Evolutionary conservation across 2,888 invertebrate species (phyloP).

Genomic region (Tryphoninae sp.): DNA sequence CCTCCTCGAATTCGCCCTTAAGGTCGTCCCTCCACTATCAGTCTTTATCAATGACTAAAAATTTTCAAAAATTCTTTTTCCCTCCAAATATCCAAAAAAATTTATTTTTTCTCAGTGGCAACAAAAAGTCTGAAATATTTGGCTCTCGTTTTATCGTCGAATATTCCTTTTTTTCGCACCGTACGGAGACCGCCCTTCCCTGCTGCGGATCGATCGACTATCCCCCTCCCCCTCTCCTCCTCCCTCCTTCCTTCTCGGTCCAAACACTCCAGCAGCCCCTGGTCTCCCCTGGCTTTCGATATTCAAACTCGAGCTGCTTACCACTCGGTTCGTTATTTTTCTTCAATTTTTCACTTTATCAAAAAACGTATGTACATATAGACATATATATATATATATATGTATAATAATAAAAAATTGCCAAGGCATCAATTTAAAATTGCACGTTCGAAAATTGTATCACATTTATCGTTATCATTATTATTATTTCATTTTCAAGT

Average conservation of each 20-base stretch:
- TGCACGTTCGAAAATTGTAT: slow-evolving; percentile 36
- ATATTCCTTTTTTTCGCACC: slow-evolving; percentile 45
- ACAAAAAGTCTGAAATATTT: background rate
- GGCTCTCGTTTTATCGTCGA: background rate
- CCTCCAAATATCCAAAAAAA: too few species aligned
- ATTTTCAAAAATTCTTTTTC: background rate
- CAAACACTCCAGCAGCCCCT: slow-evolving; percentile 8
- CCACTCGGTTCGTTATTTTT: background rate
- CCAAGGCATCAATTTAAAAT: slow-evolving; percentile 43
- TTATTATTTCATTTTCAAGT: background rate
- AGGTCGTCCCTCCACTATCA: background rate
- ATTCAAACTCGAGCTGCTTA: too few species aligned
- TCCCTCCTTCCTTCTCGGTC: background rate
- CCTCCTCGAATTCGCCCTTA: background rate
- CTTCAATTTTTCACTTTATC: background rate
- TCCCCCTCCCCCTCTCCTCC: background rate
- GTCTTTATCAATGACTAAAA: background rate
- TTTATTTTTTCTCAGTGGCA: background rate
- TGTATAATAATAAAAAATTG: background rate
- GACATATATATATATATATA: too few species aligned
- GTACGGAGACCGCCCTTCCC: slow-evolving; percentile 4
- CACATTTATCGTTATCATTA: slow-evolving; percentile 25
- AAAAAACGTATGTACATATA: background rate
- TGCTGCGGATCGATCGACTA: slow-evolving; percentile 55
- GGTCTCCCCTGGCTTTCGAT: background rate